A percentile compares a stretch with the other conserved stretches of the same genome.
Conservation (phyloP, 2,888 invertebrate species). For the Hesperia comma region DNA sequence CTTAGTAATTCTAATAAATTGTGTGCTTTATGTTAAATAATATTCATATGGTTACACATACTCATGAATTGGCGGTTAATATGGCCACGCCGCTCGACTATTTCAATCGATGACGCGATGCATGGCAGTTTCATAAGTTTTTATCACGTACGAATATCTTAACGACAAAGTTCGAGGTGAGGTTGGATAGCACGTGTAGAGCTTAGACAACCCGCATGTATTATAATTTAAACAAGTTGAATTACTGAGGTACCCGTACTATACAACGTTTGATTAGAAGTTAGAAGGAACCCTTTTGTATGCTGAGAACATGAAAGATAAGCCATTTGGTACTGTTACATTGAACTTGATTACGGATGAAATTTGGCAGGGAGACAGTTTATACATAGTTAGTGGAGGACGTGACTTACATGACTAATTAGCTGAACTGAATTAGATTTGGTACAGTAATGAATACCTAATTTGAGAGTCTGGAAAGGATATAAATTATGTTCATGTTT, state of each 20-base stretch:
- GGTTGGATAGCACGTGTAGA: slow-evolving; percentile 26
- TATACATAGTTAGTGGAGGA: no score
- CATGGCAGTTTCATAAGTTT: slow-evolving; percentile 37
- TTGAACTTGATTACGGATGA: no score
- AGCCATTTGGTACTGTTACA: no score
- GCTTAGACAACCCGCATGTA: slow-evolving; percentile 1
- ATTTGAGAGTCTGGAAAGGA: no score
- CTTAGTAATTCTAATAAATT: no score
- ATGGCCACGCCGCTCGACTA: slow-evolving; percentile 26
- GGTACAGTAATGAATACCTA: no score
- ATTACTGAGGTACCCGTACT: no score
- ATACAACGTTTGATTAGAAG: neutral
- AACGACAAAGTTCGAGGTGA: slow-evolving; percentile 46
- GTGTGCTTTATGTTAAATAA: neutral
- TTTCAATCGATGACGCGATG: slow-evolving; percentile 44
- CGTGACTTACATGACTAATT: no score
- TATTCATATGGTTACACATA: neutral
- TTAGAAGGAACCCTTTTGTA: neutral
- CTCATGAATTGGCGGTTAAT: slow-evolving; percentile 20
- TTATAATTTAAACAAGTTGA: slow-evolving; percentile 2
- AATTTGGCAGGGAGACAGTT: no score
- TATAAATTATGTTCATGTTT: no score
- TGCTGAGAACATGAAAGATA: neutral
- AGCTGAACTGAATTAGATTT: no score
- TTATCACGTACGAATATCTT: slow-evolving; percentile 38